phyloP scores from a whole-genome alignment of 2,888 invertebrate genomes.

The Epinotia demarniana region DNA sequence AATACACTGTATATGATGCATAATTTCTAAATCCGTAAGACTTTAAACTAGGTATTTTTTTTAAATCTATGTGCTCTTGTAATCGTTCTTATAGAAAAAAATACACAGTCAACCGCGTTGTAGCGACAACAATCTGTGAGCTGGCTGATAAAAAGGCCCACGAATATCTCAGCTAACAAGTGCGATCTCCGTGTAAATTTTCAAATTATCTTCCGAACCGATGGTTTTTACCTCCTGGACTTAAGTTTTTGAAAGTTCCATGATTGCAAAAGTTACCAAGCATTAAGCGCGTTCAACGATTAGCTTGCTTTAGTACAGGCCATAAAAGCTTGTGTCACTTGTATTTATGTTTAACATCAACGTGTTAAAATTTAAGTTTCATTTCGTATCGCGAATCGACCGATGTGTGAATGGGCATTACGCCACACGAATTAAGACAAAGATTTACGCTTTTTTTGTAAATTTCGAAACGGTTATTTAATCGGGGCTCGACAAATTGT shows the following conservation, averaged over 20 bases:
- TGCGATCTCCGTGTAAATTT: no score
- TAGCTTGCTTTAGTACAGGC: not conserved
- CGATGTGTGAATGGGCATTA: slow-evolving; percentile 25
- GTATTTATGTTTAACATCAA: slow-evolving; percentile 5
- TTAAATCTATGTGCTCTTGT: no score
- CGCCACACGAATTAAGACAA: slow-evolving; percentile 47
- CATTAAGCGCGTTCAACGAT: not conserved
- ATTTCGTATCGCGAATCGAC: not conserved
- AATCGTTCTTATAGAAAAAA: no score
- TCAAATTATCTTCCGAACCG: no score
- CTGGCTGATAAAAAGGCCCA: not conserved
- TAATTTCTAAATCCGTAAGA: no score
- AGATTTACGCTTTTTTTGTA: slow-evolving; percentile 52
- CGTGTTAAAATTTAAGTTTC: slow-evolving; percentile 24
- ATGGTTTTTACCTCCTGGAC: not conserved
- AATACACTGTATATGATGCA: no score
- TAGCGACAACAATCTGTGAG: not conserved
- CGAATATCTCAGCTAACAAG: no score
- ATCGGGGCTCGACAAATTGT: slow-evolving; percentile 56
- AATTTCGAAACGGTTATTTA: slow-evolving; percentile 54
- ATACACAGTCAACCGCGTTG: no score
- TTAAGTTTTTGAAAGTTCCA: not conserved
- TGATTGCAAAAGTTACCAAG: not conserved
- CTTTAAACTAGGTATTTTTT: no score
- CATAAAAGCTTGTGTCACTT: not conserved